A percentile compares a stretch with the other conserved stretches of the same genome.
Evolutionary conservation across 2,797 vertebrate genomes (phyloP).

Genomic region (Pseudopleuronectes americanus): DNA sequence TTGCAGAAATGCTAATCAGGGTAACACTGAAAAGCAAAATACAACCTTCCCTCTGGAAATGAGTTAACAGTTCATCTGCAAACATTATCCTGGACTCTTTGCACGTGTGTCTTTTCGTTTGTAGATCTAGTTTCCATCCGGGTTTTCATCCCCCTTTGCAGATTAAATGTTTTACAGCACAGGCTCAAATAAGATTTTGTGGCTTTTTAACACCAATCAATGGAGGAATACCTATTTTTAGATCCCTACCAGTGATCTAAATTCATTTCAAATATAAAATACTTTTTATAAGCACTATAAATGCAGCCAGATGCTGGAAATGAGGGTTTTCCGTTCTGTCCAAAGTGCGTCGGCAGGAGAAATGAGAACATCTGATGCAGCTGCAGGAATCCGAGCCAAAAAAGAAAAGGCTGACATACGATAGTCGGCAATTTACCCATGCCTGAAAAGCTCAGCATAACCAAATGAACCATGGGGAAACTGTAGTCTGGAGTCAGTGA

Average conservation of each 20-base stretch:
- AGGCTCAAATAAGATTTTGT: constrained; percentile 3
- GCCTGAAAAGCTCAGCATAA: constrained; percentile 1
- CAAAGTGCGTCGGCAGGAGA: neutral
- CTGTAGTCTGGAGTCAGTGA: neutral
- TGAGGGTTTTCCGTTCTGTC: neutral
- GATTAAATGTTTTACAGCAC: constrained; percentile 2
- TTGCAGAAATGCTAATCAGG: constrained; percentile 38
- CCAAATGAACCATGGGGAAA: constrained; percentile 1
- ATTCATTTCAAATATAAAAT: neutral
- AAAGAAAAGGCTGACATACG: neutral
- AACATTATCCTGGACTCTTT: neutral
- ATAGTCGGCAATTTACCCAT: neutral
- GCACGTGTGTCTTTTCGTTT: neutral
- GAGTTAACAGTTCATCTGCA: constrained; percentile 4
- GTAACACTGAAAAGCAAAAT: constrained; percentile 2
- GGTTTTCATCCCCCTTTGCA: neutral
- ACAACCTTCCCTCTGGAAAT: constrained; percentile 11
- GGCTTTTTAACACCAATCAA: neutral
- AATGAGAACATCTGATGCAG: constrained; percentile 10
- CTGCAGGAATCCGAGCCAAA: neutral
- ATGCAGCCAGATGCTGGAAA: constrained; percentile 3
- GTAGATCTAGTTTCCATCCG: too few relatives aligned
- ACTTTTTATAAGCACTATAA: neutral
- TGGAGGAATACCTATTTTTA: neutral
- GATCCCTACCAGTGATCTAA: neutral